Evolutionary conservation across 2,113 vertebrate species (phyloP).

Genomic region (Blennius ocellaris): DNA sequence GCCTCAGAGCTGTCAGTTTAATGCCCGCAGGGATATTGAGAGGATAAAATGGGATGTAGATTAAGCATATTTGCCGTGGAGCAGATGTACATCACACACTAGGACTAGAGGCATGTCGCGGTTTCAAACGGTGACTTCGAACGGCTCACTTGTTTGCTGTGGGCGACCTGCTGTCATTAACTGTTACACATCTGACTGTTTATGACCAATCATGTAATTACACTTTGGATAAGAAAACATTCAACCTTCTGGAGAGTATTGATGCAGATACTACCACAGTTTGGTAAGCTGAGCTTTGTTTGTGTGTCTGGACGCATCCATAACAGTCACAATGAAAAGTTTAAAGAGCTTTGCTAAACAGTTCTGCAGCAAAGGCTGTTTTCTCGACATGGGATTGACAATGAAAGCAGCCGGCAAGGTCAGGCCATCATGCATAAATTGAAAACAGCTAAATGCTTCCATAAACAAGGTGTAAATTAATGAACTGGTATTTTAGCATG

Average conservation of each 20-base stretch:
- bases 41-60: slow-evolving; percentile 54
- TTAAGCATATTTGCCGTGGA: slow-evolving; percentile 59
- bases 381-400: slow-evolving; percentile 34
- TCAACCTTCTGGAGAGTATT: too few species aligned
- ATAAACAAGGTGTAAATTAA: slow-evolving; percentile 58
- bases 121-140: slow-evolving; percentile 43
- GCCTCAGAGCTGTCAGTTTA: slow-evolving; percentile 41
- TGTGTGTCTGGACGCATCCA: too few species aligned
- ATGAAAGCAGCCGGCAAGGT: slow-evolving; percentile 52
- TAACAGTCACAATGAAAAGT: slow-evolving; percentile 4
- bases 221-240: neutral
- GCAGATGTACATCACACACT: slow-evolving; percentile 65
- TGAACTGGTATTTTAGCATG: slow-evolving; percentile 61
- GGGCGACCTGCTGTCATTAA: slow-evolving; percentile 37
- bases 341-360: slow-evolving; percentile 15
- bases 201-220: slow-evolving; percentile 23
- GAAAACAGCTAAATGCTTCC: slow-evolving; percentile 64
- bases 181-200: slow-evolving; percentile 16
- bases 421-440: slow-evolving; percentile 45
- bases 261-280: too few species aligned
- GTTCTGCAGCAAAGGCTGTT: slow-evolving; percentile 19
- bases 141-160: slow-evolving; percentile 39
- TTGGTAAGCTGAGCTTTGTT: too few species aligned
- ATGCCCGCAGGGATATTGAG: slow-evolving; percentile 36
- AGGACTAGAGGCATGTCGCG: slow-evolving; percentile 50